Percentiles rank a stretch among this genome's conserved stretches.
phyloP scores from a whole-genome alignment of 2,113 vertebrate genomes.

The Poicephalus meyeri region DNA sequence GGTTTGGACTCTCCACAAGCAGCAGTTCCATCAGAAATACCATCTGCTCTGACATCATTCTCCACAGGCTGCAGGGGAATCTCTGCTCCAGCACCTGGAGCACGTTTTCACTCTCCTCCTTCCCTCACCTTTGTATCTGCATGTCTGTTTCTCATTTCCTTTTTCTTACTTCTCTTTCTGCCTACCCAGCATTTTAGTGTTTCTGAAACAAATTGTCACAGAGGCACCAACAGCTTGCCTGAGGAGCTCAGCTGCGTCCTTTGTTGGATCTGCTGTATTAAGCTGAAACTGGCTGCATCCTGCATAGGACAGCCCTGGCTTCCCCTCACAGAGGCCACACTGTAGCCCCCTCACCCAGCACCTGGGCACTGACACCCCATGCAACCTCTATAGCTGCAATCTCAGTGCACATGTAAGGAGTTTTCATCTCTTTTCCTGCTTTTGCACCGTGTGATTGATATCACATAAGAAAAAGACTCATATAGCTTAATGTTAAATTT shows the following conservation, averaged over 20 bases:
- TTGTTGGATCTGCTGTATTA: accelerated
- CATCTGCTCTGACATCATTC: accelerated
- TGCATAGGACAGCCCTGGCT: accelerated
- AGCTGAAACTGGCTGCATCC: accelerated
- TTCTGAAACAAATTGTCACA: neutral
- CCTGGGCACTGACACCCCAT: accelerated
- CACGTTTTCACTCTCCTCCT: neutral
- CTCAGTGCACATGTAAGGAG: neutral
- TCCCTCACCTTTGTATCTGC: neutral
- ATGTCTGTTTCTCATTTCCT: neutral
- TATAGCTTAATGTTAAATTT: neutral
- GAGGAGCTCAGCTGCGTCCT: neutral
- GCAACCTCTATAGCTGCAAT: neutral
- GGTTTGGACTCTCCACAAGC: neutral
- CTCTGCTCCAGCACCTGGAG: neutral
- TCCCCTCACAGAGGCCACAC: accelerated
- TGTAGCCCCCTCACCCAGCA: too few relatives aligned
- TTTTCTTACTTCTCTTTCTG: neutral
- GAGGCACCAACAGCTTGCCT: neutral
- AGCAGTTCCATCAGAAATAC: neutral
- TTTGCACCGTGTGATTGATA: neutral
- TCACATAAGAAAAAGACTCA: neutral
- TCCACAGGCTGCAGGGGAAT: neutral
- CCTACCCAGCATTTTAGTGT: neutral
- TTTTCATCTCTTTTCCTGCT: neutral